These are phyloP conservation scores for Aphrocallistes beatrix DNA, from an alignment of 37 sponge, comb jelly and placozoan genomes.

Conservation along the genomic window DNA sequence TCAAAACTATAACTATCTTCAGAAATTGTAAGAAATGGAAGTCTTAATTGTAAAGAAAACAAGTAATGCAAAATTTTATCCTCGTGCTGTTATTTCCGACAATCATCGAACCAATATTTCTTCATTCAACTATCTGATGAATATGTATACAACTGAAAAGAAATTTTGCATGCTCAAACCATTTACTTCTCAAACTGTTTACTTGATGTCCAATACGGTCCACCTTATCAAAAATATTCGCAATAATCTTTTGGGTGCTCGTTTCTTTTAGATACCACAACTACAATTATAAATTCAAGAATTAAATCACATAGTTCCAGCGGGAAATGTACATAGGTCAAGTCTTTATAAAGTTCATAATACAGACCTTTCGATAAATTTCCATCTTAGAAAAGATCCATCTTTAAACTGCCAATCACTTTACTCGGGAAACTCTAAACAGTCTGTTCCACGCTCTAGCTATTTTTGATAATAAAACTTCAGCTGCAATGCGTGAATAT, in stretches of 20 bases:
- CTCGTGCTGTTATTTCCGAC: too few species aligned
- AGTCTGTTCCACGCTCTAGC: slow-evolving; percentile 11
- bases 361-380: neutral
- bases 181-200: neutral
- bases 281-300: neutral
- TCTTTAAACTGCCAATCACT: slow-evolving; percentile 11
- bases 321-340: neutral
- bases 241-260: slow-evolving; percentile 5
- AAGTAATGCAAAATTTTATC: too few species aligned
- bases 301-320: neutral
- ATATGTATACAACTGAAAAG: too few species aligned
- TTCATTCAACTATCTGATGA: too few species aligned
- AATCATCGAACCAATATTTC: too few species aligned
- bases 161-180: neutral
- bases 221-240: neutral
- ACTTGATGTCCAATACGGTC: neutral
- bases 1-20: too few species aligned
- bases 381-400: too few species aligned
- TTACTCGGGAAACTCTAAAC: neutral
- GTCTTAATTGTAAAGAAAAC: too few species aligned
- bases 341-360: neutral
- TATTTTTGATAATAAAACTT: neutral
- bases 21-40: too few species aligned
- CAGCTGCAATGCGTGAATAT: slow-evolving; percentile 4
- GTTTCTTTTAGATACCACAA: slow-evolving; percentile 1